A percentile compares a stretch with the other conserved stretches of the same genome.
Evolutionary conservation across 2,113 vertebrate species (phyloP).

Genomic region (Dasypus novemcinctus): DNA sequence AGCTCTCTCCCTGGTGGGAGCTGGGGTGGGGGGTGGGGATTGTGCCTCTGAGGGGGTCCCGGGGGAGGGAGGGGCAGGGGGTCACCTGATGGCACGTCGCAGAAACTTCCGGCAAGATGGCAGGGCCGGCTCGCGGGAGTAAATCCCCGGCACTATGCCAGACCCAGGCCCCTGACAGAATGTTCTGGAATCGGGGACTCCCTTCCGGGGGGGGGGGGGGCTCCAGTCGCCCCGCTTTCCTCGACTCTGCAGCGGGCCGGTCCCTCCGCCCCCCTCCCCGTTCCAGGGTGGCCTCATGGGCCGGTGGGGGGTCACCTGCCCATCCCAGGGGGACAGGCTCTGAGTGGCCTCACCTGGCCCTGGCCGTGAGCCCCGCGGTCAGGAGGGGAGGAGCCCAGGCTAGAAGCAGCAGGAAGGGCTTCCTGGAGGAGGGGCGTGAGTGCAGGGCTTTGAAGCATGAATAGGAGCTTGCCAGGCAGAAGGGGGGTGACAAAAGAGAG

Average conservation of each 20-base stretch:
- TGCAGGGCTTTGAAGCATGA: background rate
- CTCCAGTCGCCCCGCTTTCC: background rate
- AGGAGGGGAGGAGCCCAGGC: background rate
- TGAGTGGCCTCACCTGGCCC: background rate
- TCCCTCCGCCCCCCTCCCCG: no score
- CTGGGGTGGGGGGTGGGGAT: background rate
- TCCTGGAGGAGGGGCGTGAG: no score
- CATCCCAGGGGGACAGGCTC: background rate
- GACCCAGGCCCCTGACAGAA: background rate
- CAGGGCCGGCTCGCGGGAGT: background rate
- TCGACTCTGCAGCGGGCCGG: background rate
- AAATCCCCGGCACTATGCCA: background rate
- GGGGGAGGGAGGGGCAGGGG: background rate
- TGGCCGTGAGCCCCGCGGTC: background rate
- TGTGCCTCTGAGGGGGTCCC: background rate
- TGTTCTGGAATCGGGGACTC: background rate
- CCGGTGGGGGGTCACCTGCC: background rate
- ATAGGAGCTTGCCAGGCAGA: background rate
- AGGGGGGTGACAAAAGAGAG: background rate
- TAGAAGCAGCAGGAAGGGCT: background rate
- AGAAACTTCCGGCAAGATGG: background rate
- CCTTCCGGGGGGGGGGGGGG: background rate
- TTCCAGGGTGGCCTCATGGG: constrained; percentile 23
- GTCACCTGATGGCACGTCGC: background rate
- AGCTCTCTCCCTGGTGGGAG: background rate